These are phyloP conservation scores for Alcis repandata DNA, from an alignment of 2,888 invertebrate species.

Conservation along the genomic window DNA sequence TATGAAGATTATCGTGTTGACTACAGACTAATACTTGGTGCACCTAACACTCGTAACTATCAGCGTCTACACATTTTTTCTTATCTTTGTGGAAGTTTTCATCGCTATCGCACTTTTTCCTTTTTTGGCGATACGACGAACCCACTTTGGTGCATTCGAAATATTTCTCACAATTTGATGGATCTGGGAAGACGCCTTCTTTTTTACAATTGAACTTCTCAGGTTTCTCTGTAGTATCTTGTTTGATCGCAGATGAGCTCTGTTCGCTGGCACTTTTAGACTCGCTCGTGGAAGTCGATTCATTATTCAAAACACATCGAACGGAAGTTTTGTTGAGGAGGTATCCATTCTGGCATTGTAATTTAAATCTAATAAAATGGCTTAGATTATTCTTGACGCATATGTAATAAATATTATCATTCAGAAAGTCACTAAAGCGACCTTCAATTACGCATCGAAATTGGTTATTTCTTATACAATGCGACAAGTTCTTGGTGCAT, in stretches of 20 bases:
- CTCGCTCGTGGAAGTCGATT: conserved; percentile 44
- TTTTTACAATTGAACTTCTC: conserved; percentile 51
- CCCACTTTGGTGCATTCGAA: conserved; percentile 72
- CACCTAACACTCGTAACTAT: conserved; percentile 64
- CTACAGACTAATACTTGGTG: conserved; percentile 30
- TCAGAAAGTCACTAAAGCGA: conserved; percentile 70
- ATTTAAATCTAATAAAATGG: conserved; percentile 68
- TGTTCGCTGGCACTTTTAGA: conserved; percentile 51
- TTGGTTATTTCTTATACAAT: conserved; percentile 78
- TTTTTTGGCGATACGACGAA: conserved; percentile 62
- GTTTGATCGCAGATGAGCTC: conserved; percentile 33
- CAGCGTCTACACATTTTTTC: conserved; percentile 69
- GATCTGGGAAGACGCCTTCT: conserved; percentile 57
- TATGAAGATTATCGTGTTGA: conserved; percentile 23
- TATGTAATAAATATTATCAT: conserved; percentile 75
- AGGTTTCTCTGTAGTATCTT: conserved; percentile 29
- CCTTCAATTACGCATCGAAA: conserved; percentile 78
- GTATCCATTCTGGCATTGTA: conserved; percentile 72
- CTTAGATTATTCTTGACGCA: conserved; percentile 66
- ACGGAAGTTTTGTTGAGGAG: conserved; percentile 66
- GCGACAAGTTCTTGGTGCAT: conserved; percentile 80
- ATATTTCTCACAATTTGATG: conserved; percentile 76
- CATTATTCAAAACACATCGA: conserved; percentile 59
- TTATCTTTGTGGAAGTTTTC: conserved; percentile 75
- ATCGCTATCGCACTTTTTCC: conserved; percentile 74